These are phyloP conservation scores for Leptothorax acervorum DNA, from an alignment of 2,888 invertebrate species.

Conservation along the genomic window DNA sequence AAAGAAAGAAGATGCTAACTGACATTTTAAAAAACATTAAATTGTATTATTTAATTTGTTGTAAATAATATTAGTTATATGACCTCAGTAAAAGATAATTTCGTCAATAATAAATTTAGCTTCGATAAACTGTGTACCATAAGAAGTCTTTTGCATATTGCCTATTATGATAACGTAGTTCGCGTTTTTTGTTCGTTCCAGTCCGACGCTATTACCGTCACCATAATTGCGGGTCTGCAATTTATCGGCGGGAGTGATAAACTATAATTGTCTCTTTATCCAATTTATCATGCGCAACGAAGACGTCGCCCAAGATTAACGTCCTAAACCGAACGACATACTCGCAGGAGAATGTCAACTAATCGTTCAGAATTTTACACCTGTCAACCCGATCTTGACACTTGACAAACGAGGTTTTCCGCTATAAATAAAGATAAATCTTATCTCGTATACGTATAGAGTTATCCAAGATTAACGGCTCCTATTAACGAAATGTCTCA, in stretches of 20 bases:
- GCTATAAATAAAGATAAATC: constrained; percentile 18
- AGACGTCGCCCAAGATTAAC: constrained; percentile 21
- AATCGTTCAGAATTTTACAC: constrained; percentile 36
- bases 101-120: neutral
- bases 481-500: constrained; percentile 24
- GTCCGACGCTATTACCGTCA: constrained; percentile 51
- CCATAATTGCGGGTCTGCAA: constrained; percentile 70
- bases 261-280: constrained; percentile 59
- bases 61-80: neutral
- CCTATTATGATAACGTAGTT: constrained; percentile 5
- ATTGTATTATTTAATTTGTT: neutral
- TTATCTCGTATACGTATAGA: neutral
- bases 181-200: constrained; percentile 20
- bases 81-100: neutral
- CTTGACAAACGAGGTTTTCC: constrained; percentile 30
- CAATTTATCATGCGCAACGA: constrained; percentile 36
- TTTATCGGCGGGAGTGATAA: constrained; percentile 44
- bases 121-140: neutral
- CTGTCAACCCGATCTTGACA: constrained; percentile 14
- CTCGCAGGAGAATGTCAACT: constrained; percentile 22
- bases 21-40: neutral
- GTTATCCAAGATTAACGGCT: neutral
- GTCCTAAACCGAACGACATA: neutral
- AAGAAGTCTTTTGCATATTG: neutral
- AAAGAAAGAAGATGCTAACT: neutral